These are phyloP conservation scores for Stylophora pistillata DNA, from an alignment of 64 coral and sea anemone genomes.

Conservation along the genomic window DNA sequence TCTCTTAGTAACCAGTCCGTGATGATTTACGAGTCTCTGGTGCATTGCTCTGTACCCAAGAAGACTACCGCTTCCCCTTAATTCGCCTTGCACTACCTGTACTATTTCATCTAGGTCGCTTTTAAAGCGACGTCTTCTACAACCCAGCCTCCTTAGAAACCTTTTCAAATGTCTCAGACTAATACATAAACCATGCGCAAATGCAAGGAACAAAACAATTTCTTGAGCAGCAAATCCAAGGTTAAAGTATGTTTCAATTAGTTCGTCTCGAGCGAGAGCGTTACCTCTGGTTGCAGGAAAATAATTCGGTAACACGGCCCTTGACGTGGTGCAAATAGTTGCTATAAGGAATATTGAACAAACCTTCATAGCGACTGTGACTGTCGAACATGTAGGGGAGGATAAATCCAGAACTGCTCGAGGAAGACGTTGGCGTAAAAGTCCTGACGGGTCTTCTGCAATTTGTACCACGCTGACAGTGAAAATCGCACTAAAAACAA, in stretches of 20 bases:
- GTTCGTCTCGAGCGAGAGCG: neutral
- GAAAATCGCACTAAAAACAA: too few species aligned
- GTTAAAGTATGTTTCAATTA: too few species aligned
- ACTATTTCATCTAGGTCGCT: constrained; percentile 45
- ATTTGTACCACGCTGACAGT: too few species aligned
- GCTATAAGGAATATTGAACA: too few species aligned
- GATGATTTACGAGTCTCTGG: constrained; percentile 36
- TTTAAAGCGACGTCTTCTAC: constrained; percentile 10
- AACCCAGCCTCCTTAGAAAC: constrained; percentile 43
- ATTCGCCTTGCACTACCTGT: constrained; percentile 52
- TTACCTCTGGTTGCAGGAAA: neutral
- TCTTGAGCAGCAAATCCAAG: constrained; percentile 50
- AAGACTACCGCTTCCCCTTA: constrained; percentile 60
- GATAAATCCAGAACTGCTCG: too few species aligned
- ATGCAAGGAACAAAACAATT: constrained; percentile 54
- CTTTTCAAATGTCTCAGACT: constrained; percentile 65
- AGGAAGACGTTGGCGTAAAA: too few species aligned
- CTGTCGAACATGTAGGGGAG: too few species aligned
- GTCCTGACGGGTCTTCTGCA: too few species aligned
- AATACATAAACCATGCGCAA: constrained; percentile 51
- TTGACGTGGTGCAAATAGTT: neutral
- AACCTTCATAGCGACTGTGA: too few species aligned
- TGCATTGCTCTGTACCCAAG: constrained; percentile 74
- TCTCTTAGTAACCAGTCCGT: constrained; percentile 42
- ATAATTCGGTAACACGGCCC: constrained; percentile 17